These are phyloP conservation scores for Dysdera silvatica DNA, from an alignment of 1,140 invertebrate genomes.

Conservation along the genomic window DNA sequence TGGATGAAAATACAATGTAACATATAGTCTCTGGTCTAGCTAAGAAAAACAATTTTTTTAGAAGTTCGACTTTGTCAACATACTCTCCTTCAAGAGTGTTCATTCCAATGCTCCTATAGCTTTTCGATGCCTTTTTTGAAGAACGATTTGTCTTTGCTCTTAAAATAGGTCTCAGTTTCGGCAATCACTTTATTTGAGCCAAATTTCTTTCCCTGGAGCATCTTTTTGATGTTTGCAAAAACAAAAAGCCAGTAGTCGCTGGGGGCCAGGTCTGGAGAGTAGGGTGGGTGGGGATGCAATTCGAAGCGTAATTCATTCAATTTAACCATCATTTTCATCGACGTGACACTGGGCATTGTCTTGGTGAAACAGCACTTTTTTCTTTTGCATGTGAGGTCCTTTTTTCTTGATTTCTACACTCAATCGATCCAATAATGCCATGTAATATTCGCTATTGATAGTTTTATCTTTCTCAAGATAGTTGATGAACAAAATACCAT, in stretches of 20 bases:
- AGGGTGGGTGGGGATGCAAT: conserved; percentile 37
- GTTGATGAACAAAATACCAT: neutral
- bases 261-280: conserved; percentile 40
- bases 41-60: neutral
- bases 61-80: neutral
- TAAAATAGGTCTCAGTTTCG: neutral
- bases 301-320: conserved; percentile 10
- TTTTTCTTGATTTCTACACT: conserved; percentile 9
- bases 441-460: neutral
- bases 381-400: conserved; percentile 1
- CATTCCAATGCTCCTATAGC: neutral
- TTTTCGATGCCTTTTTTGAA: neutral
- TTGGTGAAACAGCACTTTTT: conserved; percentile 10
- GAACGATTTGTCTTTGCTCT: neutral
- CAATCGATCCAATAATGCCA: neutral
- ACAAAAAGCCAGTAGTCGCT: conserved; percentile 36
- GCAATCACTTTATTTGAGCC: conserved; percentile 2
- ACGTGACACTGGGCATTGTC: conserved; percentile 19
- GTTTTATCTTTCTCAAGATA: neutral
- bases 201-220: neutral
- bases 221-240: neutral
- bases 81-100: neutral
- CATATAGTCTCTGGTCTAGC: neutral
- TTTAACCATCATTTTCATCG: conserved; percentile 9
- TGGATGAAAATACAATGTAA: too few relatives aligned